phyloP scores from a whole-genome alignment of 1,140 invertebrate species.

The Drosophila athabasca region DNA sequence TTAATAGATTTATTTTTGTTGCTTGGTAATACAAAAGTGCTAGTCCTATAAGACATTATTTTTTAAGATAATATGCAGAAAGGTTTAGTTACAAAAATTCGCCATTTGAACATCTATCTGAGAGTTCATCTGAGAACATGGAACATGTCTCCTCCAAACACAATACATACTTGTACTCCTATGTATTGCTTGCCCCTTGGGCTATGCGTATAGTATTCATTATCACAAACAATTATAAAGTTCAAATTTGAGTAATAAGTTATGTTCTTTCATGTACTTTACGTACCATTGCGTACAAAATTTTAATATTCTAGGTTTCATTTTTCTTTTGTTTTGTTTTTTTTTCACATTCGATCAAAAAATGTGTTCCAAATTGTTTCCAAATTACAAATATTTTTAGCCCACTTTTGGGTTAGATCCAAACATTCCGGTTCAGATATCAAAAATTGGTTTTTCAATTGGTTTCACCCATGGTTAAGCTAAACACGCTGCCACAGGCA shows the following conservation, averaged over 20 bases:
- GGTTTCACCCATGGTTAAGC: conserved; percentile 7
- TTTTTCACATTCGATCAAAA: conserved; percentile 50
- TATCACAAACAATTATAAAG: conserved; percentile 81
- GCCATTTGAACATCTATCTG: conserved; percentile 16
- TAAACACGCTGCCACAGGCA: background rate
- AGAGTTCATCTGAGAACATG: conserved; percentile 6
- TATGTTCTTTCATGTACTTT: conserved; percentile 50
- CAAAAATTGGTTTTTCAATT: conserved; percentile 38
- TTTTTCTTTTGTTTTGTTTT: conserved; percentile 24
- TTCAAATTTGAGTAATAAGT: conserved; percentile 74
- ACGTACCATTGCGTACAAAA: conserved; percentile 71
- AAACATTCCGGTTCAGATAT: conserved; percentile 9
- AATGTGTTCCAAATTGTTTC: conserved; percentile 67
- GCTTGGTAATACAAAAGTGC: conserved; percentile 70
- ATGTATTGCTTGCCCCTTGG: conserved; percentile 2
- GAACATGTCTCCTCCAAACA: conserved; percentile 1
- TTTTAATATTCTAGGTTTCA: conserved; percentile 62
- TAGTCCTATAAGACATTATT: conserved; percentile 52
- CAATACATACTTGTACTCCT: background rate
- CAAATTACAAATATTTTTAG: conserved; percentile 66
- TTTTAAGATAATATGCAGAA: conserved; percentile 66
- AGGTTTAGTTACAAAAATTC: conserved; percentile 71
- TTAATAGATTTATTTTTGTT: conserved; percentile 30
- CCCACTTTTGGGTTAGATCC: conserved; percentile 33
- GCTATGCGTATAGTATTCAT: conserved; percentile 54